These are phyloP conservation scores for Acanthopleura granulata DNA, from an alignment of 2,888 invertebrate species.

Conservation along the genomic window DNA sequence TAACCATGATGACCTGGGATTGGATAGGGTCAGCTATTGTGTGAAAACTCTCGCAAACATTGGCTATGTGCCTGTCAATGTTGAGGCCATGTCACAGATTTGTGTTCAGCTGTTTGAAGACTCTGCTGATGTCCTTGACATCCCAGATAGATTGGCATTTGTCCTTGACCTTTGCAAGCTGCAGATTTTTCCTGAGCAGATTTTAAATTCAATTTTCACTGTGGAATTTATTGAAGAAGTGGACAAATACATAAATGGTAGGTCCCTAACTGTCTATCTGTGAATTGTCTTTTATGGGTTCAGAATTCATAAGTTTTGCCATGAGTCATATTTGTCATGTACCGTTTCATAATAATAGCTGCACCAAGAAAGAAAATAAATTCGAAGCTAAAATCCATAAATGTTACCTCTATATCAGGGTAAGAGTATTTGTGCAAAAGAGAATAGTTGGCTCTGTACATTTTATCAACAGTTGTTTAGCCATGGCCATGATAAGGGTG, in stretches of 20 bases:
- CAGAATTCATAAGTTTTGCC: too few relatives aligned
- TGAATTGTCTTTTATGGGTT: not conserved
- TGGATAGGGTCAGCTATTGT: constrained; percentile 17
- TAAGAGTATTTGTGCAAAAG: too few relatives aligned
- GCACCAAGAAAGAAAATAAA: too few relatives aligned
- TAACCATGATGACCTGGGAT: constrained; percentile 11
- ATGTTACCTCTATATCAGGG: too few relatives aligned
- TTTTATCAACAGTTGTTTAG: too few relatives aligned
- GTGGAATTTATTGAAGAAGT: constrained; percentile 39
- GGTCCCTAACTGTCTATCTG: constrained; percentile 15
- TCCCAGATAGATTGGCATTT: constrained; percentile 24
- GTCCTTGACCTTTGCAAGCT: constrained; percentile 30
- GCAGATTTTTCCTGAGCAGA: constrained; percentile 37
- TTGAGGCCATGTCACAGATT: constrained; percentile 12
- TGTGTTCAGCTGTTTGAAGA: constrained; percentile 21
- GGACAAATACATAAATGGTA: constrained; percentile 36
- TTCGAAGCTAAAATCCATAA: too few relatives aligned
- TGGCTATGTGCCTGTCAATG: constrained; percentile 31
- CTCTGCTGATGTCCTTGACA: constrained; percentile 19
- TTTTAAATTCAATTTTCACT: constrained; percentile 35
- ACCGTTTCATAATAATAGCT: too few relatives aligned
- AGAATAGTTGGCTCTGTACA: too few relatives aligned
- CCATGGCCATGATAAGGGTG: too few relatives aligned
- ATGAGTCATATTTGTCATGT: too few relatives aligned
- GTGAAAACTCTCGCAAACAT: constrained; percentile 20